Conservation (phyloP, 2,113 vertebrate genomes). For the Pomatostomus ruficeps region DNA sequence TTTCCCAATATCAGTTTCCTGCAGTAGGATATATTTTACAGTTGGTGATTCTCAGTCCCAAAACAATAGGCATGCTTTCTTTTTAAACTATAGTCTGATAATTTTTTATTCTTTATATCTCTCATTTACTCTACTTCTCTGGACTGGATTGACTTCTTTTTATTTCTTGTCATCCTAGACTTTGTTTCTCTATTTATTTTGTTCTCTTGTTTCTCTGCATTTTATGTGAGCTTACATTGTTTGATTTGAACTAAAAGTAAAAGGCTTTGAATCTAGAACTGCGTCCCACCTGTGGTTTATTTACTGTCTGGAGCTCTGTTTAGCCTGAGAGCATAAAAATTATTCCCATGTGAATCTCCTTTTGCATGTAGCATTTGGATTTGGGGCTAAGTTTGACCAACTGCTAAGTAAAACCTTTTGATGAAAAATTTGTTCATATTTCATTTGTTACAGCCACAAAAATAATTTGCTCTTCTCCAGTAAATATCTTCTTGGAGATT, state of each 20-base stretch:
- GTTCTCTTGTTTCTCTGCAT: not conserved
- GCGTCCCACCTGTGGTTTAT: not conserved
- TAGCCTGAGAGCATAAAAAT: not conserved
- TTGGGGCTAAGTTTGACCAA: not conserved
- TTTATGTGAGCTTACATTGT: not conserved
- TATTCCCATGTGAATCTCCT: not conserved
- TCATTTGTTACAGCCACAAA: not conserved
- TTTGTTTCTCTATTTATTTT: not conserved
- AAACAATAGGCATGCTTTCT: not conserved
- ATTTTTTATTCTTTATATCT: not conserved
- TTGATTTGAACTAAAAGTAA: not conserved
- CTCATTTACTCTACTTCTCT: not conserved
- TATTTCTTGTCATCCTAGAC: not conserved
- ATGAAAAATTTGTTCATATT: not conserved
- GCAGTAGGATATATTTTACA: not conserved
- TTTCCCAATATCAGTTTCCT: not conserved
- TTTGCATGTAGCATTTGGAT: not conserved
- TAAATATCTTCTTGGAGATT: not conserved
- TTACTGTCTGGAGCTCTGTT: not conserved
- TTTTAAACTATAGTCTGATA: not conserved
- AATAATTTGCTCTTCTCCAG: not conserved
- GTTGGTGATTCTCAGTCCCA: not conserved
- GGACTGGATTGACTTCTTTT: not conserved
- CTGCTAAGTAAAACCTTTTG: not conserved
- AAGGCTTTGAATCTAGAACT: not conserved